phyloP scores from a whole-genome alignment of 35 echinoderm and acorn worm species.

The Hemicentrotus pulcherrimus region DNA sequence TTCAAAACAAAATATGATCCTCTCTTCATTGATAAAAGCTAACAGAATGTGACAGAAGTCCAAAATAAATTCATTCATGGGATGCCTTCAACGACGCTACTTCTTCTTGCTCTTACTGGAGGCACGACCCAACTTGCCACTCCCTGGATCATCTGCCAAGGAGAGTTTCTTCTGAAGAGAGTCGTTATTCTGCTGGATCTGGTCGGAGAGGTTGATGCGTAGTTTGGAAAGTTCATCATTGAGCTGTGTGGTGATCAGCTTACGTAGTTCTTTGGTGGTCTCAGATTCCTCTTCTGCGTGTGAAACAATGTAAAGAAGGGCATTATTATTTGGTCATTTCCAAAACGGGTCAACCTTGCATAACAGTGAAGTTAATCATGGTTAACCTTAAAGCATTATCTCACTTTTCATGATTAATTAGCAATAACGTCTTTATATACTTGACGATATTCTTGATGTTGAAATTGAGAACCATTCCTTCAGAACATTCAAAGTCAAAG shows the following conservation, averaged over 20 bases:
- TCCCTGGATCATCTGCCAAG: conserved; percentile 49
- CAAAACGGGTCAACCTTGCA: no score
- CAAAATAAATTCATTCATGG: background rate
- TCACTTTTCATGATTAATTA: no score
- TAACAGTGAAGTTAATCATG: no score
- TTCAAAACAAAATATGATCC: background rate
- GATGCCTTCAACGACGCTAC: background rate
- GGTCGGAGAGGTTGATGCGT: conserved; percentile 66
- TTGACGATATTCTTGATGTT: no score
- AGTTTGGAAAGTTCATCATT: conserved; percentile 82
- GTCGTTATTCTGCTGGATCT: conserved; percentile 89
- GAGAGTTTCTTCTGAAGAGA: conserved; percentile 82
- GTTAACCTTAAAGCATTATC: no score
- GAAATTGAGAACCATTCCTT: no score
- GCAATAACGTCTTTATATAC: no score
- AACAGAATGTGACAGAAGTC: background rate
- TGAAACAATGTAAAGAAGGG: background rate
- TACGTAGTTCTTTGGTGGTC: conserved; percentile 75
- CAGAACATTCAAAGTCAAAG: no score
- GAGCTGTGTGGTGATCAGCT: conserved; percentile 87
- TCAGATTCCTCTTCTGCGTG: conserved; percentile 67
- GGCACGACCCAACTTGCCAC: conserved; percentile 38
- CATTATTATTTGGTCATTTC: background rate
- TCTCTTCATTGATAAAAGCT: background rate
- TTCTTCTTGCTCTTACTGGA: conserved; percentile 77